Conservation (phyloP, 2,888 invertebrate species). For the Zaprionus obscuricornis region DNA sequence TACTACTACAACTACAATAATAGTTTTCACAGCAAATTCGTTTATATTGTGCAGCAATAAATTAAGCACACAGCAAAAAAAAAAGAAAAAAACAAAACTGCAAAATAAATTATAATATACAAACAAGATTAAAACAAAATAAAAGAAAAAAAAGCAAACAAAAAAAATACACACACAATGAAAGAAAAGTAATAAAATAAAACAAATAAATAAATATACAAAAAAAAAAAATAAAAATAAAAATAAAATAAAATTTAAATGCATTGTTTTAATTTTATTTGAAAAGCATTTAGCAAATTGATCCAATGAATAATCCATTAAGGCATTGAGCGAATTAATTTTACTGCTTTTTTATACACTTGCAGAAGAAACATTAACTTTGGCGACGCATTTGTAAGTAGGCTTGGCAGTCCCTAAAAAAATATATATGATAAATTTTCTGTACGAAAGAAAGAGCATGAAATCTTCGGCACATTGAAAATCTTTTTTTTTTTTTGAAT, state of each 20-base stretch:
- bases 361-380: too few species aligned
- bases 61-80: conserved; percentile 49
- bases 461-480: too few species aligned
- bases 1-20: neutral
- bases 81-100: conserved; percentile 33
- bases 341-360: conserved; percentile 29
- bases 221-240: conserved; percentile 8
- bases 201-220: conserved; percentile 38
- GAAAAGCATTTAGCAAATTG: conserved; percentile 38
- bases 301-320: conserved; percentile 39
- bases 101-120: too few species aligned
- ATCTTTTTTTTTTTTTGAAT: too few species aligned
- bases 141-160: conserved; percentile 7
- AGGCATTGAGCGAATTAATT: conserved; percentile 10
- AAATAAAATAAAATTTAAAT: conserved; percentile 25
- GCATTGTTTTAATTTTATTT: conserved; percentile 24
- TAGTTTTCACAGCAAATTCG: conserved; percentile 31
- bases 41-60: conserved; percentile 63
- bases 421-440: too few species aligned
- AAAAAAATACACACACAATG: conserved; percentile 18
- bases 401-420: too few species aligned
- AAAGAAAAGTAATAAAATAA: conserved; percentile 23
- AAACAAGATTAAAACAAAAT: conserved; percentile 15
- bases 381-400: too few species aligned
- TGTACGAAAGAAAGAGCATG: too few species aligned